These are phyloP conservation scores for Platyrinchus mystaceus DNA, from an alignment of 2,797 vertebrate species.

Conservation along the genomic window DNA sequence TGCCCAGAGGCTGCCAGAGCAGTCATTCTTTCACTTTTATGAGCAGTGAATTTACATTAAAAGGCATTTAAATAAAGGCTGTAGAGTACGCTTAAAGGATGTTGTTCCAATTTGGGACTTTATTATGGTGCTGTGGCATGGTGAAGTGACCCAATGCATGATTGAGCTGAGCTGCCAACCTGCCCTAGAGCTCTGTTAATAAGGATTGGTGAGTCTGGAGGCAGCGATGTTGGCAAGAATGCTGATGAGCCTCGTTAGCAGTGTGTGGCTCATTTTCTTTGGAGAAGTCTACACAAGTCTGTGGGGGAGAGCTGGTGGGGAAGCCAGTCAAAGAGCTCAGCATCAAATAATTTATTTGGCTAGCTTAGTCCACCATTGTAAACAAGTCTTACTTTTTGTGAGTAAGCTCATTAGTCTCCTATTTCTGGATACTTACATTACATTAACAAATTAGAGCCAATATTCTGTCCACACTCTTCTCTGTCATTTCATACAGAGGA, in stretches of 20 bases:
- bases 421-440: neutral
- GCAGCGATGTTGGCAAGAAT: neutral
- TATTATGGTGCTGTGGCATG: constrained; percentile 3
- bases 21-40: constrained; percentile 52
- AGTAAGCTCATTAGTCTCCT: neutral
- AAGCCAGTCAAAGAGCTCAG: neutral
- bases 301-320: neutral
- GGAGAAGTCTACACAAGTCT: neutral
- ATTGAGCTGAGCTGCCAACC: constrained; percentile 16
- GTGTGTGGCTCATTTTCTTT: neutral
- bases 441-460: neutral
- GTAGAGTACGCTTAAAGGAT: neutral
- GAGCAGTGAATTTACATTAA: constrained; percentile 54
- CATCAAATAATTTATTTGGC: neutral
- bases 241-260: constrained; percentile 41
- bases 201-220: constrained; percentile 33
- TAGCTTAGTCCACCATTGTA: neutral
- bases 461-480: neutral
- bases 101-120: constrained; percentile 33
- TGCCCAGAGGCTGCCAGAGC: constrained; percentile 34
- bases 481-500: neutral
- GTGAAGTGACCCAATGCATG: constrained; percentile 17
- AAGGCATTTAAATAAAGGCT: constrained; percentile 53
- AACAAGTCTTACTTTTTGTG: neutral
- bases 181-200: constrained; percentile 33